phyloP scores from a whole-genome alignment of 1,140 invertebrate genomes.

The Lucilia sericata region DNA sequence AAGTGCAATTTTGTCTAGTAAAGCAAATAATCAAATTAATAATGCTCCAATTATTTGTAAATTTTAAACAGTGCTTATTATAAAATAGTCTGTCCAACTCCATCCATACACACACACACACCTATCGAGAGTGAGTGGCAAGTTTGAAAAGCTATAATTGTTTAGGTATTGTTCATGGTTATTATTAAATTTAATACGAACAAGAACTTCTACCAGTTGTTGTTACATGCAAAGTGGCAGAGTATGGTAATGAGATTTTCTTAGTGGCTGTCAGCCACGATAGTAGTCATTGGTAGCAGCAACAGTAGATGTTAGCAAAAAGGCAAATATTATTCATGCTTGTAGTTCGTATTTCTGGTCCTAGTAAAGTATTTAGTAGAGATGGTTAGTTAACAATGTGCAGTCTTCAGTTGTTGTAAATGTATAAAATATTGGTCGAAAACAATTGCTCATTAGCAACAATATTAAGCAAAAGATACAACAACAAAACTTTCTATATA shows the following conservation, averaged over 20 bases:
- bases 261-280: not conserved
- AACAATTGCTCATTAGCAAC: slow-evolving; percentile 48
- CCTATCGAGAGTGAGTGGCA: not conserved
- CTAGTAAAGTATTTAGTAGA: too few species aligned
- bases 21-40: slow-evolving; percentile 49
- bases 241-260: slow-evolving; percentile 22
- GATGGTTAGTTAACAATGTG: not conserved
- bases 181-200: slow-evolving; percentile 29
- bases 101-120: not conserved
- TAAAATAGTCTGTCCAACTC: not conserved
- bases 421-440: slow-evolving; percentile 45
- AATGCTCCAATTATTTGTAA: slow-evolving; percentile 48
- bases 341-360: too few species aligned
- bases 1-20: slow-evolving; percentile 38
- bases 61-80: slow-evolving; percentile 47
- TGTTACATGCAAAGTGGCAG: not conserved
- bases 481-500: too few species aligned
- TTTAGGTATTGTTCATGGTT: slow-evolving; percentile 41
- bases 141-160: slow-evolving; percentile 36
- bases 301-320: not conserved
- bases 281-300: not conserved
- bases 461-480: slow-evolving; percentile 39
- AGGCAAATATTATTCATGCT: too few species aligned
- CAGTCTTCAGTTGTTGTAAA: slow-evolving; percentile 35
- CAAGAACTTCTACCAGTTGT: not conserved